Evolutionary conservation across 2,113 vertebrate species (phyloP).

Genomic region (Pipa parva): DNA sequence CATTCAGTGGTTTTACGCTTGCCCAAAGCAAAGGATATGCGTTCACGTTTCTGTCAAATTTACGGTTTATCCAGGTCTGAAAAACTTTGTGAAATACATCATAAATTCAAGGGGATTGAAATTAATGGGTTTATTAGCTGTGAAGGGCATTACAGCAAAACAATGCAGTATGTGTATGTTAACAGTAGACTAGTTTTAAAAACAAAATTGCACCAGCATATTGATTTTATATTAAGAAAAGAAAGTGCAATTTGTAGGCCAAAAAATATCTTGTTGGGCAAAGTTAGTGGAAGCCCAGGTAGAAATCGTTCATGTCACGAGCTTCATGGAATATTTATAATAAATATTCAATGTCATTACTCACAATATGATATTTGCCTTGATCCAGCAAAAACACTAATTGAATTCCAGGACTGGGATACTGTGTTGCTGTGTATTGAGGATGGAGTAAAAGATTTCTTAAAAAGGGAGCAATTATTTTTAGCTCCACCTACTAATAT

Average conservation of each 20-base stretch:
- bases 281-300: constrained; percentile 59
- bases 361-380: constrained; percentile 88
- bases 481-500: constrained; percentile 69
- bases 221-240: constrained; percentile 80
- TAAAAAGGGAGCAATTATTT: constrained; percentile 77
- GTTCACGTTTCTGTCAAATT: constrained; percentile 89
- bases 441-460: constrained; percentile 79
- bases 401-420: constrained; percentile 93
- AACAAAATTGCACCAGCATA: constrained; percentile 87
- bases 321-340: constrained; percentile 75
- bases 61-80: constrained; percentile 74
- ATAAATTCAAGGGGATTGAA: constrained; percentile 69
- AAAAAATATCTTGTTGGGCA: constrained; percentile 52
- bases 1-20: constrained; percentile 84
- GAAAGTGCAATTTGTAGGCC: constrained; percentile 68
- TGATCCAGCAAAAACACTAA: constrained; percentile 87
- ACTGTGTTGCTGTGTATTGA: constrained; percentile 74
- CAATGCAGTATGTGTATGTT: constrained; percentile 86
- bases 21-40: constrained; percentile 74
- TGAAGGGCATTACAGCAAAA: constrained; percentile 90
- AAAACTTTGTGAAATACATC: constrained; percentile 75
- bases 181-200: constrained; percentile 84
- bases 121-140: constrained; percentile 77
- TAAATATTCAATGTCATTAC: constrained; percentile 79
- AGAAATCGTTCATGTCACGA: constrained; percentile 69